A percentile compares a stretch with the other conserved stretches of the same genome.
These are phyloP conservation scores for Adineta ricciae DNA, from an alignment of 2,888 invertebrate genomes.

Conservation along the genomic window DNA sequence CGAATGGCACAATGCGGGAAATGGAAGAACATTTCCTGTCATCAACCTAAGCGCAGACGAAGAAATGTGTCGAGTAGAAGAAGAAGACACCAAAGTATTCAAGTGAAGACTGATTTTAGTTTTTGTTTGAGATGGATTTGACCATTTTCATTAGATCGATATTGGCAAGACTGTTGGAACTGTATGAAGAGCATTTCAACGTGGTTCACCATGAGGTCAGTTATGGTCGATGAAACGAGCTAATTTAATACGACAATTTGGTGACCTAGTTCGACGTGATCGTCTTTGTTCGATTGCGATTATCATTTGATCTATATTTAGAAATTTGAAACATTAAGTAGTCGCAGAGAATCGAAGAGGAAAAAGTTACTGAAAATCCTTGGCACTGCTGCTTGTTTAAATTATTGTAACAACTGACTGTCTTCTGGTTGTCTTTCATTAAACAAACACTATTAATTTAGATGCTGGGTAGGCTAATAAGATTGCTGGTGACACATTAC, in stretches of 20 bases:
- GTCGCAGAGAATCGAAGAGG: constrained; percentile 18
- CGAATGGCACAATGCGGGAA: constrained; percentile 38
- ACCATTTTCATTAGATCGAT: constrained; percentile 37
- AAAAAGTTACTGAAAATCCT: constrained; percentile 35
- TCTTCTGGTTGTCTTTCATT: no score
- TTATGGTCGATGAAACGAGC: constrained; percentile 51
- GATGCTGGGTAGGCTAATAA: constrained; percentile 77
- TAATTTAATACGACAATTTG: constrained; percentile 23
- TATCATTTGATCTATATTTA: not conserved
- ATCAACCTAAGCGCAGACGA: constrained; percentile 52
- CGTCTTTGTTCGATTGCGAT: not conserved
- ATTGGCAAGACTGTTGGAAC: constrained; percentile 43
- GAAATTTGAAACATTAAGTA: constrained; percentile 35
- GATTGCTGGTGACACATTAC: constrained; percentile 71
- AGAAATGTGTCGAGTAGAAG: constrained; percentile 65
- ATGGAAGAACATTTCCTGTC: constrained; percentile 38
- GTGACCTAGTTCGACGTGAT: constrained; percentile 19
- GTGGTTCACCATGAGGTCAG: constrained; percentile 52
- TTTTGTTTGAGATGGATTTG: not conserved
- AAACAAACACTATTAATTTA: not conserved
- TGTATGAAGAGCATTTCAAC: constrained; percentile 41
- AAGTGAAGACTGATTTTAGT: not conserved
- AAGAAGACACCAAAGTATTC: constrained; percentile 63
- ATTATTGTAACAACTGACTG: not conserved
- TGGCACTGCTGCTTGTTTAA: constrained; percentile 34